These are phyloP conservation scores for Pseudorasbora parva DNA, from an alignment of 2,113 vertebrate genomes.

Conservation along the genomic window DNA sequence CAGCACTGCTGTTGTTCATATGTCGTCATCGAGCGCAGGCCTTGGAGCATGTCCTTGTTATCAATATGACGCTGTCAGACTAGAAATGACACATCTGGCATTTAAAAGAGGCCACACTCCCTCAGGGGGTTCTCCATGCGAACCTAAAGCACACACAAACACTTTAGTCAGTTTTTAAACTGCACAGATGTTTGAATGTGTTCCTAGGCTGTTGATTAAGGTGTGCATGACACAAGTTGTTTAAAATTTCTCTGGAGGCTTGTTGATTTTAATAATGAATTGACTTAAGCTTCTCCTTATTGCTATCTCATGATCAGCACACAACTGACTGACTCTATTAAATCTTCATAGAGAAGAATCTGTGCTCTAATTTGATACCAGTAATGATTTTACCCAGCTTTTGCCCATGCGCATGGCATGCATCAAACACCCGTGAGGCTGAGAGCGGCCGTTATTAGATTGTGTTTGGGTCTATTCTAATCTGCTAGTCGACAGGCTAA, in stretches of 20 bases:
- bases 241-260: not conserved
- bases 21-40: constrained; percentile 21
- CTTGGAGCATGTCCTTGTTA: constrained; percentile 45
- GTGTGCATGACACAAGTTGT: not conserved
- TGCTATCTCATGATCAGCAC: not conserved
- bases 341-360: constrained; percentile 6
- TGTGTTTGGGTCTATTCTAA: not conserved
- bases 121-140: constrained; percentile 5
- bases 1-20: not conserved
- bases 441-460: constrained; percentile 11
- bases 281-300: not conserved
- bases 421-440: not conserved
- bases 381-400: not conserved
- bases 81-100: constrained; percentile 33
- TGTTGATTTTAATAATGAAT: not conserved
- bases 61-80: constrained; percentile 20
- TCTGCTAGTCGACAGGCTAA: constrained; percentile 39
- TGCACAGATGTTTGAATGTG: not conserved
- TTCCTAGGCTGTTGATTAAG: not conserved
- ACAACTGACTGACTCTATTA: not conserved
- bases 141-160: constrained; percentile 3
- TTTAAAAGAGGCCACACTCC: constrained; percentile 42
- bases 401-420: not conserved
- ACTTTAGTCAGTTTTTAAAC: not conserved
- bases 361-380: not conserved